phyloP scores from a whole-genome alignment of 2,888 invertebrate species.

The Dynastes hyllus region DNA sequence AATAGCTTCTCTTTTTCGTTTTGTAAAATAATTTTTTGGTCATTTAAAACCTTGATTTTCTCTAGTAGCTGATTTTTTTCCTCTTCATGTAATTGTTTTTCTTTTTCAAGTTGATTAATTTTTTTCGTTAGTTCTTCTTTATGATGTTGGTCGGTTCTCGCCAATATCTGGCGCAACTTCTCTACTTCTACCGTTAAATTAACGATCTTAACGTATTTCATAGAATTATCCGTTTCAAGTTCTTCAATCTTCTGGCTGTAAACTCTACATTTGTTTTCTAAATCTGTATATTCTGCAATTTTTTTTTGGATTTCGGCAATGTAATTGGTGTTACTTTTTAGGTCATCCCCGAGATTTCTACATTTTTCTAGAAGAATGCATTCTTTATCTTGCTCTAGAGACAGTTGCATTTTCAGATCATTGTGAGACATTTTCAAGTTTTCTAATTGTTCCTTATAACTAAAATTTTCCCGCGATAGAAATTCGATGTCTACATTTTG shows the following conservation, averaged over 20 bases:
- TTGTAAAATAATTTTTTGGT: constrained; percentile 5
- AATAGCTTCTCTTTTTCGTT: constrained; percentile 37
- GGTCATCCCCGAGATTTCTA: constrained; percentile 12
- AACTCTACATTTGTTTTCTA: constrained; percentile 20
- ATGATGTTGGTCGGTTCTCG: constrained; percentile 20
- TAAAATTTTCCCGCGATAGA: constrained; percentile 26
- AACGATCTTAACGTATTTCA: constrained; percentile 47
- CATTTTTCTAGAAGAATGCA: constrained; percentile 31
- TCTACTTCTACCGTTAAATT: constrained; percentile 44
- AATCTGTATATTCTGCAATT: constrained; percentile 16
- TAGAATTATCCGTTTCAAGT: constrained; percentile 41
- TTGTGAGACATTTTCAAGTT: neutral
- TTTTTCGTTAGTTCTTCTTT: constrained; percentile 24
- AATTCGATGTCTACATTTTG: constrained; percentile 44
- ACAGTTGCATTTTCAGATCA: constrained; percentile 47
- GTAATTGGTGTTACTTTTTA: constrained; percentile 24
- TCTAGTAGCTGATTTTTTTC: constrained; percentile 7
- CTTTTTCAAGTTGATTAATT: constrained; percentile 34
- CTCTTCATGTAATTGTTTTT: constrained; percentile 17
- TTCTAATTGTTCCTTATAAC: constrained; percentile 19
- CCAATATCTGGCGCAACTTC: constrained; percentile 30
- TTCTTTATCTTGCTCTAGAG: constrained; percentile 44
- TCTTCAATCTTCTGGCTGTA: constrained; percentile 19
- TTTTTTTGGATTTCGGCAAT: constrained; percentile 24
- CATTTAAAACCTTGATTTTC: constrained; percentile 28